Evolutionary conservation across 2,888 invertebrate genomes (phyloP).

Genomic region (Pheosia gnoma): DNA sequence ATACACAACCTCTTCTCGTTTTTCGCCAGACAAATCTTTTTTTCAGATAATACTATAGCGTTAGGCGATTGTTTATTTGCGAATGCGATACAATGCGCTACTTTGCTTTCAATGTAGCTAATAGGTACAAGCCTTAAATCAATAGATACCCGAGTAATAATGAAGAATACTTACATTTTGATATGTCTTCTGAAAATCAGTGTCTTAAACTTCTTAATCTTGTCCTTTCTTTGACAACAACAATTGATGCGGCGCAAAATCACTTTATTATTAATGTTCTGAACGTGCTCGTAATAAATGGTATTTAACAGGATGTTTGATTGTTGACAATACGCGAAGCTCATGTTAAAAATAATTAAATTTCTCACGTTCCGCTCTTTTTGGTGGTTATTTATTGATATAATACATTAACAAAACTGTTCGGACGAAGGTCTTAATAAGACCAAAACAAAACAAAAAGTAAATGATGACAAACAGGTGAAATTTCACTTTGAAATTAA

Average conservation of each 20-base stretch:
- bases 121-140: no score
- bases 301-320: conserved; percentile 51
- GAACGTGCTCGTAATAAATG: conserved; percentile 46
- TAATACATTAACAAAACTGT: conserved; percentile 26
- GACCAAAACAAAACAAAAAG: conserved; percentile 50
- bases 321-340: conserved; percentile 59
- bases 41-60: no score
- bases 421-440: conserved; percentile 52
- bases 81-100: no score
- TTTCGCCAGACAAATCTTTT: no score
- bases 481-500: conserved; percentile 8
- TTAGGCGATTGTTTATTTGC: no score
- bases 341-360: conserved; percentile 60
- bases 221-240: conserved; percentile 66
- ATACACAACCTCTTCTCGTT: no score
- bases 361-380: conserved; percentile 19
- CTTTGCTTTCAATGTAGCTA: no score
- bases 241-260: conserved; percentile 58
- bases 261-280: conserved; percentile 44
- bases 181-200: conserved; percentile 60
- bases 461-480: conserved; percentile 18
- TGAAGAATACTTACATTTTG: conserved; percentile 68
- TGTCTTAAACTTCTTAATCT: conserved; percentile 71
- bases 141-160: background rate
- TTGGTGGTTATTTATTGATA: conserved; percentile 19